Evolutionary conservation across 2,888 invertebrate species (phyloP), one percentile per base, ranked within the genome.

Genomic region (Leucophora obtusa): DNA sequence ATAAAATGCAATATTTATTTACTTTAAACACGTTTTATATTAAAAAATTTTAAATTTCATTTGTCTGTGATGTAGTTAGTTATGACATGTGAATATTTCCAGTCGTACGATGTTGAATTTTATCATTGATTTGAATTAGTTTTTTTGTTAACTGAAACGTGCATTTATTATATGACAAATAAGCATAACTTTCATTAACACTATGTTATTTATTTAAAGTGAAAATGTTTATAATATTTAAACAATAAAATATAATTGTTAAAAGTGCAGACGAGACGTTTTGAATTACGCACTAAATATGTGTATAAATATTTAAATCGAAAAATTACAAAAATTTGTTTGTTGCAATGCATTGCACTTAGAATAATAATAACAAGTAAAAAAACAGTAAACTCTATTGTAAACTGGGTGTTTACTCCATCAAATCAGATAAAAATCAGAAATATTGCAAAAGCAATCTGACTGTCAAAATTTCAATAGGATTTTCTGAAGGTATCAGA

Each of bases 241-340:
- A 38, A 38, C 10, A 9, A 38, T 11, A 38, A 38, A 38, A 28
- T 7, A 28, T 1, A 11, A 38, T 38, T 1, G 38, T 11, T 38
- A 38, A 28, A 28, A 28, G 28, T 38, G 38, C 38, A 38, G 38
- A 38, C 14, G 38, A 38, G 38, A 58, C 56, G 33, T 58, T 58
- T 58, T n/a, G 15, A 58, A 58, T 58, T 58, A 58, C 56, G 56
- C 56, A 33, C 56, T 33, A 58, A 58, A 33, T 58, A 58, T 58
- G 56, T 58, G 9, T 5, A 33, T 4, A 58, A 38, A 38, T 38
- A 38, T 11, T 38, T 38, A 38, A 38, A 38, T 38, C 8, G 38
- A 38, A 38, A 38, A 11, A 38, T 38, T 38, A 28, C 28, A 24
- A 24, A 24, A 24, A 24, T 24, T 24, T 24, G 5, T 24, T 24